These are phyloP conservation scores for Terrapene triunguis DNA, from an alignment of 2,113 vertebrate species.

Conservation along the genomic window DNA sequence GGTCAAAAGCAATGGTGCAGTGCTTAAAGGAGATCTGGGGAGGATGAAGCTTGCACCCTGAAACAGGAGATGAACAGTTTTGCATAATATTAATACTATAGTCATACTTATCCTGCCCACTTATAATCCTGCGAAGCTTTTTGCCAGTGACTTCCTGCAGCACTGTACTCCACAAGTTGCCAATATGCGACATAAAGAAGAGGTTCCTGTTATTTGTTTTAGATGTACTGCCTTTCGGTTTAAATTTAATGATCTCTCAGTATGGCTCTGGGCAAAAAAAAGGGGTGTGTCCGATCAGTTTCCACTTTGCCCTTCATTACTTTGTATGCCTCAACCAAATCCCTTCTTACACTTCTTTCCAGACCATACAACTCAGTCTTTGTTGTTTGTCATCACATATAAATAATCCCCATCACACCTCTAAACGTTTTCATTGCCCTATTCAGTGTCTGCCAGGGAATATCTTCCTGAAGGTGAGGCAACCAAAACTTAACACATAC, in stretches of 20 bases:
- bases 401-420: not conserved
- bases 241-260: not conserved
- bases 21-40: not conserved
- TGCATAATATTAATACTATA: not conserved
- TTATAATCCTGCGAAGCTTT: not conserved
- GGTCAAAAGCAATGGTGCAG: not conserved
- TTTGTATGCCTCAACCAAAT: not conserved
- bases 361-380: not conserved
- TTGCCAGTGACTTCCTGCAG: slow-evolving; percentile 7
- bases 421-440: slow-evolving; percentile 17
- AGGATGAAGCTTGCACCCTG: not conserved
- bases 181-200: not conserved
- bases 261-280: not conserved
- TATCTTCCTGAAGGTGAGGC: slow-evolving; percentile 58
- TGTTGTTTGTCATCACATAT: fast-evolving
- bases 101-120: not conserved
- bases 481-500: slow-evolving; percentile 62
- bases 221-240: not conserved
- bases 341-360: slow-evolving; percentile 2
- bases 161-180: not conserved
- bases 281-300: not conserved
- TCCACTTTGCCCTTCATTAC: not conserved
- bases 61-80: slow-evolving; percentile 11
- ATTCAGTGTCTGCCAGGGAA: not conserved
- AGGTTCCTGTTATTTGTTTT: not conserved